Evolutionary conservation across 2,113 vertebrate species (phyloP).

Genomic region (Cebus imitator): DNA sequence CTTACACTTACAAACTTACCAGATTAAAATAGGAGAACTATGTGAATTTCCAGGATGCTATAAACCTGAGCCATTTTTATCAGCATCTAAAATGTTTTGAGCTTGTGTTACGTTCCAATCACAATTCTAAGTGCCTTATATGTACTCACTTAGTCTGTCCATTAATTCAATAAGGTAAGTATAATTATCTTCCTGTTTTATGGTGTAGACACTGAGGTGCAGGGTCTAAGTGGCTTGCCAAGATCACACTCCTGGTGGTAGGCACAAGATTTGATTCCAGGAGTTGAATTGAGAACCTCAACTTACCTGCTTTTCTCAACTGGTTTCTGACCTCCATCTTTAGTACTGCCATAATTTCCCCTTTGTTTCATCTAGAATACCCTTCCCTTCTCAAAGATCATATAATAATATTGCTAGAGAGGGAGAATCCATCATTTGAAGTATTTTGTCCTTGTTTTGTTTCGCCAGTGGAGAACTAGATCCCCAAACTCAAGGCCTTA

Average conservation of each 20-base stretch:
- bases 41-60: background rate
- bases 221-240: background rate
- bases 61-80: background rate
- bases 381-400: background rate
- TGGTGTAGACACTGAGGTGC: background rate
- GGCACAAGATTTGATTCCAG: background rate
- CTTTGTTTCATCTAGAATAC: background rate
- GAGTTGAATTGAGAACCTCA: background rate
- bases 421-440: background rate
- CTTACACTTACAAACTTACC: background rate
- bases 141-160: background rate
- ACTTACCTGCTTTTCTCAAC: background rate
- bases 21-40: background rate
- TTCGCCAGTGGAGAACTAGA: background rate
- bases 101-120: background rate
- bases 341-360: background rate
- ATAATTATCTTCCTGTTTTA: background rate
- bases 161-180: background rate
- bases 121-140: background rate
- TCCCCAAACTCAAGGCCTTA: background rate
- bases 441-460: background rate
- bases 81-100: background rate
- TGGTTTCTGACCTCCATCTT: background rate
- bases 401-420: background rate
- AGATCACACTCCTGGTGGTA: background rate